Base-by-base conservation (phyloP, 1,140 invertebrate genomes). In the Probaryconus sp. region DNA sequence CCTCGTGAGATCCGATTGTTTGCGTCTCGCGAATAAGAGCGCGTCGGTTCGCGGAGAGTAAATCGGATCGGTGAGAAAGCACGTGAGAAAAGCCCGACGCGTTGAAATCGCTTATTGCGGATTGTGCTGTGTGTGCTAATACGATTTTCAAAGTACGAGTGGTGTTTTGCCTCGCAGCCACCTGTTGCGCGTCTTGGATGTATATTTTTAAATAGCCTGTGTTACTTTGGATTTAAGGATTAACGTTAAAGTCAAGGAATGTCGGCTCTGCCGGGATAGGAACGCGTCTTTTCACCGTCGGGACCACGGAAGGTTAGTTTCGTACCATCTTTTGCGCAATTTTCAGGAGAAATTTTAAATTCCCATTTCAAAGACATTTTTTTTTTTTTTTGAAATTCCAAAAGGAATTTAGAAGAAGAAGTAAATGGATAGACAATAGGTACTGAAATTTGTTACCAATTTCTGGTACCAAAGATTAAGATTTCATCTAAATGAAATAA, bases 181-280 rank as follows among this genome's bases (percentile, higher is more conserved):
- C 76, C 53, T 83, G 81, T 81, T 79, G 69, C 75, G 68, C 75
- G 55, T 31, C 20, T 28, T 14, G 30, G 4, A 16, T 21, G 21
- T 50, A 35, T 35, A 48, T 60, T 69, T 47, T 31, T 55, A 20
- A 60, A 67, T 60, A 48, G 61, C 72, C 76, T 77, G 81, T 82
- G 78, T 79, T 67, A 80, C 72, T 48, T 81, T 84, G 83, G 81
- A 83, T 83, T 85, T 82, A 65, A 76, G 77, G 81, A 83, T 83
- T 83, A n/a, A 82, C 69, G 58, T 47, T 65, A 56, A 45, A 42
- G 40, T 16, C n/a, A 38, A 47, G 76, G 76, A 51, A 81, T 80
- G 79, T 64, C 55, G 63, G 65, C 56, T 63, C 48, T 70, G 58
- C 38, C 70, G 33, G 71, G 78, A 80, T 81, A 81, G 74, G 76